phyloP scores from a whole-genome alignment of 2,888 invertebrate species.

The Blera fallax region DNA sequence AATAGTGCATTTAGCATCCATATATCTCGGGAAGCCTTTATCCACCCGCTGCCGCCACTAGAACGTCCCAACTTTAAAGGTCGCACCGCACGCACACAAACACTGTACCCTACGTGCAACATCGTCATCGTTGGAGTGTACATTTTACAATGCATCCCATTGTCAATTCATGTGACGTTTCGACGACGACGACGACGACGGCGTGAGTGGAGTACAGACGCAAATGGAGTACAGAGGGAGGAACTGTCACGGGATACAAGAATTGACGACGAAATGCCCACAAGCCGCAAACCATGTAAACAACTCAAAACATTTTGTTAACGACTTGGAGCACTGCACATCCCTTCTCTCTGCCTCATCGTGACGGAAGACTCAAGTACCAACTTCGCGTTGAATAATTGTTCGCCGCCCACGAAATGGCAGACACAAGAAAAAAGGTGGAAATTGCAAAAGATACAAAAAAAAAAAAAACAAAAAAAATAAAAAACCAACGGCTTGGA shows the following conservation, averaged over 20 bases:
- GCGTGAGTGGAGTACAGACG: background rate
- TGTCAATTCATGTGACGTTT: slow-evolving; percentile 66
- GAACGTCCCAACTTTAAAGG: slow-evolving; percentile 48
- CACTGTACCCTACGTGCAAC: slow-evolving; percentile 34
- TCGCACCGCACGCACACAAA: slow-evolving; percentile 24
- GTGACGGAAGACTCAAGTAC: slow-evolving; percentile 43
- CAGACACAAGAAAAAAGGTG: slow-evolving; percentile 38
- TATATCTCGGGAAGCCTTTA: slow-evolving; percentile 34
- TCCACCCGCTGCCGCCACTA: slow-evolving; percentile 30
- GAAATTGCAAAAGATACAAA: background rate
- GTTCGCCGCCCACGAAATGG: slow-evolving; percentile 65
- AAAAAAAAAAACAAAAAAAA: background rate
- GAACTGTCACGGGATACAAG: slow-evolving; percentile 47
- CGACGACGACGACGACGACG: slow-evolving; percentile 10
- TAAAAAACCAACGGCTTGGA: slow-evolving; percentile 5
- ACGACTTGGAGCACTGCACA: slow-evolving; percentile 53
- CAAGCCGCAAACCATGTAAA: slow-evolving; percentile 71
- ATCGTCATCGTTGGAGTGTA: slow-evolving; percentile 52
- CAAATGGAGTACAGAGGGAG: background rate
- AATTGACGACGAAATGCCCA: slow-evolving; percentile 67
- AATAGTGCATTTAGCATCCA: slow-evolving; percentile 51
- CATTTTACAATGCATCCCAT: slow-evolving; percentile 61
- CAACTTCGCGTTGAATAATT: slow-evolving; percentile 64
- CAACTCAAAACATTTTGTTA: slow-evolving; percentile 72
- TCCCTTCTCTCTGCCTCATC: background rate